Conservation (phyloP, 2,888 invertebrate genomes). For the Lomographa bimaculata region DNA sequence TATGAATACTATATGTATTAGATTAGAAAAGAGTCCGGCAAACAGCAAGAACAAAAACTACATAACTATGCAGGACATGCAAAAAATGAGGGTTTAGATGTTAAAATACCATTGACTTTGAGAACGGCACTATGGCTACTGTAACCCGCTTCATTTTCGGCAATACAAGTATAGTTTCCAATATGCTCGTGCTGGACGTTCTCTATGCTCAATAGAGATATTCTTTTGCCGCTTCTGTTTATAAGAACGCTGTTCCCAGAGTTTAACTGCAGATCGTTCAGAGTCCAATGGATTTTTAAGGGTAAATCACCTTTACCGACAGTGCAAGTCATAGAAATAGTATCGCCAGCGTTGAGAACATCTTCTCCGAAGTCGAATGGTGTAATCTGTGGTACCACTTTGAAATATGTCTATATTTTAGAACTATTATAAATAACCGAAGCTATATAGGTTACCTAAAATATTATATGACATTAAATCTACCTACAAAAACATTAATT, state of each 20-base stretch:
- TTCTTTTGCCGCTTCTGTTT: constrained; percentile 53
- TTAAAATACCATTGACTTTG: constrained; percentile 70
- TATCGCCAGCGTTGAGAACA: constrained; percentile 88
- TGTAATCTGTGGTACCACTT: constrained; percentile 88
- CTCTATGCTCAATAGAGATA: constrained; percentile 80
- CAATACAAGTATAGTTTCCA: constrained; percentile 85
- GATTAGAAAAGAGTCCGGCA: no score
- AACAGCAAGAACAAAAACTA: no score
- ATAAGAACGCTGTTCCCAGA: constrained; percentile 41
- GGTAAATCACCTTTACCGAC: constrained; percentile 88
- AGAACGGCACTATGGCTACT: constrained; percentile 85
- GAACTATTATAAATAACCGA: no score
- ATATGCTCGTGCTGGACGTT: constrained; percentile 82
- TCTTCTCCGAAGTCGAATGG: constrained; percentile 90
- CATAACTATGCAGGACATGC: constrained; percentile 11
- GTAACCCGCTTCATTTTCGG: constrained; percentile 85
- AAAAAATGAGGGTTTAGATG: constrained; percentile 1
- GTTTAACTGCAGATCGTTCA: constrained; percentile 81
- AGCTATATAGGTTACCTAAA: no score
- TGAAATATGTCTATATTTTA: constrained; percentile 18
- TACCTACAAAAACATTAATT: no score
- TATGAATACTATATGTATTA: no score
- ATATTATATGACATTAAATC: no score
- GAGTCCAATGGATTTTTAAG: constrained; percentile 87
- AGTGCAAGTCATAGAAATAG: constrained; percentile 87